These are phyloP conservation scores for Glaucidium brasilianum DNA, from an alignment of 2,113 vertebrate genomes.

Conservation along the genomic window DNA sequence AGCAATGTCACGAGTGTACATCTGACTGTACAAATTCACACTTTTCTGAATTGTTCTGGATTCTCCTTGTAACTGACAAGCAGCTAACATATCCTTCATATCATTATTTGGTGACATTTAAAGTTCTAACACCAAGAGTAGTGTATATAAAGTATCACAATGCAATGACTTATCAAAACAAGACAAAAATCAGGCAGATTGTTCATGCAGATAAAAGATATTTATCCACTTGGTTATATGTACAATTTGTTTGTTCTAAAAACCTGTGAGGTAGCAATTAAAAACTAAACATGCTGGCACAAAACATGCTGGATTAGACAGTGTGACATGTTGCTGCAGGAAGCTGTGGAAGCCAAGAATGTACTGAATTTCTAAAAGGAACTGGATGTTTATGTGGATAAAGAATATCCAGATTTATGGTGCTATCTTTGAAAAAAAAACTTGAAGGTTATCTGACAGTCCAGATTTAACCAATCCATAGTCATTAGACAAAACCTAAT, in stretches of 20 bases:
- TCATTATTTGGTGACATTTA: not conserved
- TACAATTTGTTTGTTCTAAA: not conserved
- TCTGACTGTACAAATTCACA: not conserved
- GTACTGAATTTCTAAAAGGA: not conserved
- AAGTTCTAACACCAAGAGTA: not conserved
- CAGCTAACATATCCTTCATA: not conserved
- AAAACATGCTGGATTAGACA: not conserved
- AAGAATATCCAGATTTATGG: not conserved
- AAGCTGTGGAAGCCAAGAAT: not conserved
- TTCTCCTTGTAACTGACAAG: not conserved
- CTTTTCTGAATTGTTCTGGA: not conserved
- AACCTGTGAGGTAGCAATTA: not conserved
- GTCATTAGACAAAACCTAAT: not conserved
- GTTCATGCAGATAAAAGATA: not conserved
- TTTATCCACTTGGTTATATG: not conserved
- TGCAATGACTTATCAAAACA: not conserved
- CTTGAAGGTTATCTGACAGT: not conserved
- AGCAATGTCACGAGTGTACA: not conserved
- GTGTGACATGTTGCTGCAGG: not conserved
- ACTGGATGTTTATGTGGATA: not conserved
- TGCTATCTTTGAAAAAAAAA: not conserved
- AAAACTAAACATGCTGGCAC: not conserved
- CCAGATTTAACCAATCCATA: not conserved
- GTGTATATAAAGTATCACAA: not conserved
- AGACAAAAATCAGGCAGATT: not conserved